Base-by-base conservation (phyloP, 2,888 invertebrate species). In the Rhodophaea formosa region DNA sequence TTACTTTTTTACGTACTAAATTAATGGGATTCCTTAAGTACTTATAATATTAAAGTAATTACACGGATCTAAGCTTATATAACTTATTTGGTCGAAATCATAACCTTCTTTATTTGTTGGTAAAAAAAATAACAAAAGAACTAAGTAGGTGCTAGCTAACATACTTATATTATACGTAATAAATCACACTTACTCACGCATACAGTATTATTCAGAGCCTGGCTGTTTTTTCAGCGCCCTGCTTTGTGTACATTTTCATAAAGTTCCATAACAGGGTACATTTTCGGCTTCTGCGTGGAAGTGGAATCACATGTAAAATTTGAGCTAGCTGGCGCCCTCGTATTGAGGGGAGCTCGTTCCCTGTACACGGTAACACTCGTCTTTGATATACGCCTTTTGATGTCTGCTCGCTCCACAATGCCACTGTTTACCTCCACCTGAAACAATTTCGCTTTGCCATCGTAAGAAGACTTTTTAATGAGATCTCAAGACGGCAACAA, bases 341-440 rank as follows among this genome's bases (percentile, higher is more conserved):
- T 78, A 75, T 74, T 75, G 76, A 79, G 82, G 80, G 81, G 75
- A 71, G 72, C 75, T 75, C 72, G 63, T 73, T 78, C 80, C 78
- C 77, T 75, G 75, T 75, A 71, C 79, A 74, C 77, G 75, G 68
- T 75, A 72, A 72, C 77, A 71, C 84, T 81, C 82, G 75, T 83
- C 86, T 87, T 88, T 89, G 87, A 88, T 81, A 83, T 76, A 74
- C 72, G 78, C 75, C 86, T 87, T 88, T 89, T 88, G 88, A 90
- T 86, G 88, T 86, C 80, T 84, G 77, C 80, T 77, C 72, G 71
- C 74, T 74, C 77, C 78, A 88, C 87, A 88, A 86, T 84, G 75
- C 75, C 74, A 76, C 75, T 82, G 76, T 85, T 84, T 84, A 77
- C 80, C 74, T 77, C 73, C 71, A 75, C 75, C 76, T 78, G 74